These are phyloP conservation scores for Psophia crepitans DNA, from an alignment of 2,113 vertebrate species.

Conservation along the genomic window DNA sequence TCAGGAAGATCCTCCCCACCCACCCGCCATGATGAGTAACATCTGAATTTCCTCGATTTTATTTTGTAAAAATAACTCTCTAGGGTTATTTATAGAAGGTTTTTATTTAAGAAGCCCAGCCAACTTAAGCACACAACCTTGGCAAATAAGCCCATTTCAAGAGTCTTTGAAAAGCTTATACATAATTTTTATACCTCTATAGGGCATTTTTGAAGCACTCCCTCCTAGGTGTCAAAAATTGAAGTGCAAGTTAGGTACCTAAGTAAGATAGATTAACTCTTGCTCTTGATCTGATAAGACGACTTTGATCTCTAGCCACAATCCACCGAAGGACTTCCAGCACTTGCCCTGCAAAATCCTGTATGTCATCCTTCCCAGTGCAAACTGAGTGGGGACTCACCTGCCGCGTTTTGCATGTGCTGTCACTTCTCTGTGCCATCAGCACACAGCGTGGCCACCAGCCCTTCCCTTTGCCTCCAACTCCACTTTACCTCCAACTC, in stretches of 20 bases:
- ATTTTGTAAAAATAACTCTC: conserved; percentile 20
- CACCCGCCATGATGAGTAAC: neutral
- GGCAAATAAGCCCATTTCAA: neutral
- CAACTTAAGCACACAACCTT: neutral
- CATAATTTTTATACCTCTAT: neutral
- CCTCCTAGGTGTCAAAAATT: neutral
- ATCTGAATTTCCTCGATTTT: conserved; percentile 21
- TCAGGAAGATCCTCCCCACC: neutral
- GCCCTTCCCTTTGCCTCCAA: neutral
- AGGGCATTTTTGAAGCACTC: neutral
- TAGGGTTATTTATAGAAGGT: neutral
- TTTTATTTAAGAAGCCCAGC: neutral
- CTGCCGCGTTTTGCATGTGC: neutral
- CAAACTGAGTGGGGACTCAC: neutral
- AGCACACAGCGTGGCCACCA: neutral
- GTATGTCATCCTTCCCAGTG: neutral
- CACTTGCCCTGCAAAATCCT: neutral
- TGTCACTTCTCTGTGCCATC: neutral
- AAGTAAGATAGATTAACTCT: neutral
- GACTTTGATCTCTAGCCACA: neutral
- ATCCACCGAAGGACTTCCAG: neutral
- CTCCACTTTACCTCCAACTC: neutral
- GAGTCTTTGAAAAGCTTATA: neutral
- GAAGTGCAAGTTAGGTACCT: neutral
- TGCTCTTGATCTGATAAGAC: neutral